These are phyloP conservation scores for Muschampia plurimacula DNA, from an alignment of 2,888 invertebrate species.

Conservation along the genomic window DNA sequence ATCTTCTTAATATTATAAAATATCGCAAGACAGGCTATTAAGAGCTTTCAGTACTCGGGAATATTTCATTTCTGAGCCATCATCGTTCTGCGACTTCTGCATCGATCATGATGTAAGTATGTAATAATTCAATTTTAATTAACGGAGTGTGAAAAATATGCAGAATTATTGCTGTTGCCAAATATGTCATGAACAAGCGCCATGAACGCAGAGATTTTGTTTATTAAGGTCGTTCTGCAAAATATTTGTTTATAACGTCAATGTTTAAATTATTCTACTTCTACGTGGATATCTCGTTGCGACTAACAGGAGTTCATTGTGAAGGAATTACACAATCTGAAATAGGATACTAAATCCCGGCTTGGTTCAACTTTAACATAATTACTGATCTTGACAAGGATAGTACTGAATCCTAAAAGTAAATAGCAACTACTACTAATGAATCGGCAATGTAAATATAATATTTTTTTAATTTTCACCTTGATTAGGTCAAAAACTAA, in stretches of 20 bases:
- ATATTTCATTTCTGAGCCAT: constrained; percentile 27
- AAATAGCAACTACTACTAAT: not conserved
- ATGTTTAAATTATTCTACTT: too few species aligned
- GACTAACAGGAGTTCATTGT: not conserved
- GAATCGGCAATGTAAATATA: not conserved
- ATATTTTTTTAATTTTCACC: not conserved
- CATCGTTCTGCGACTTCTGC: constrained; percentile 17
- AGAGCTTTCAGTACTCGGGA: constrained; percentile 26
- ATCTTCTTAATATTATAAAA: constrained; percentile 37
- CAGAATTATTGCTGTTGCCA: constrained; percentile 31
- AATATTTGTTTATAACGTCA: not conserved
- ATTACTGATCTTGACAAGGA: too few species aligned
- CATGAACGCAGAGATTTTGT: not conserved
- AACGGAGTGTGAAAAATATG: constrained; percentile 20
- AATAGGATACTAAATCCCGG: not conserved
- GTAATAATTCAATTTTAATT: constrained; percentile 31
- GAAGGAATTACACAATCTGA: not conserved
- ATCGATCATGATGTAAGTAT: constrained; percentile 24
- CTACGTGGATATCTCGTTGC: not conserved
- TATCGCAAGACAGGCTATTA: constrained; percentile 34
- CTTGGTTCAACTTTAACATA: not conserved
- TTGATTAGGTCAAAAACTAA: not conserved
- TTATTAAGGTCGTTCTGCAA: not conserved
- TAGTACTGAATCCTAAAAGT: too few species aligned
- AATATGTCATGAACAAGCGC: constrained; percentile 21